phyloP scores from a whole-genome alignment of 2,113 vertebrate species.

The Coptodon rendalli region DNA sequence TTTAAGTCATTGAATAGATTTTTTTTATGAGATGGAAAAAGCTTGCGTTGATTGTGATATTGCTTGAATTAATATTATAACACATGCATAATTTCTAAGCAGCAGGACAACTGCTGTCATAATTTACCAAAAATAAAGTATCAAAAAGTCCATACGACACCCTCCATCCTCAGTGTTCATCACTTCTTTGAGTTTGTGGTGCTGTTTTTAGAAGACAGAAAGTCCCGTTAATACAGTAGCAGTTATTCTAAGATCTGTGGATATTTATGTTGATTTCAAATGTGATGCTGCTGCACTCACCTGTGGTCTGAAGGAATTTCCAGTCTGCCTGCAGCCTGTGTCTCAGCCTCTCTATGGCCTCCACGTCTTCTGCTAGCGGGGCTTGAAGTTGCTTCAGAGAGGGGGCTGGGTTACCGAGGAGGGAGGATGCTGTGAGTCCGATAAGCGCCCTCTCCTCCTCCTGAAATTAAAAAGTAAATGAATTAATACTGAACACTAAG shows the following conservation, averaged over 20 bases:
- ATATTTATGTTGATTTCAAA: not conserved
- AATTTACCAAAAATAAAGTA: not conserved
- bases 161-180: not conserved
- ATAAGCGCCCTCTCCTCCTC: constrained; percentile 29
- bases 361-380: constrained; percentile 24
- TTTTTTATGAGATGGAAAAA: not conserved
- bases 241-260: not conserved
- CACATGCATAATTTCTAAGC: not conserved
- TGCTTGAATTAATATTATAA: not conserved
- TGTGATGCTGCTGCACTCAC: constrained; percentile 8
- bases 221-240: not conserved
- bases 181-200: constrained; percentile 14
- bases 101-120: not conserved
- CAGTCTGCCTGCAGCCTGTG: constrained; percentile 55
- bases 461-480: not conserved
- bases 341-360: constrained; percentile 57
- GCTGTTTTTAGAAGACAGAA: constrained; percentile 17
- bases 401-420: constrained; percentile 59
- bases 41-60: not conserved
- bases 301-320: constrained; percentile 57
- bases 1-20: not conserved
- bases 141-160: not conserved
- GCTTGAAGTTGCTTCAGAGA: constrained; percentile 36
- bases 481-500: not conserved
- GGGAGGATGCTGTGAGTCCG: constrained; percentile 44